These are phyloP conservation scores for Chrysolina oricalcia DNA, from an alignment of 2,888 invertebrate species.

Conservation along the genomic window DNA sequence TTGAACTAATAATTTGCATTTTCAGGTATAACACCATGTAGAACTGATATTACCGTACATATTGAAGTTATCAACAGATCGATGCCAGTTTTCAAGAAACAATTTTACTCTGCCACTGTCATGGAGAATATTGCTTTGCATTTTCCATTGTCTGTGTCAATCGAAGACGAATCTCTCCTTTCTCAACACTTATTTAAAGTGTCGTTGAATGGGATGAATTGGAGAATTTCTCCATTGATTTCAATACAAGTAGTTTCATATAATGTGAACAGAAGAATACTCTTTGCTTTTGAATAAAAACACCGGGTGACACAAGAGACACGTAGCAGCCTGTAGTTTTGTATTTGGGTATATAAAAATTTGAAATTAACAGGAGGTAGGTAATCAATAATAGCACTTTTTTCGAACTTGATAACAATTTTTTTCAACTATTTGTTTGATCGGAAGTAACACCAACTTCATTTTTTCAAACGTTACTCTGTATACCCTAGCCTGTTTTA, in stretches of 20 bases:
- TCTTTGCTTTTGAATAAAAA: no score
- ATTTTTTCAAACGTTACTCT: no score
- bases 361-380: no score
- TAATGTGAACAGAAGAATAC: no score
- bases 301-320: no score
- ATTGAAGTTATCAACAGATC: conserved; percentile 90
- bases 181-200: conserved; percentile 93
- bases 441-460: no score
- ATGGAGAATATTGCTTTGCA: conserved; percentile 88
- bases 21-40: conserved; percentile 81
- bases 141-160: conserved; percentile 83
- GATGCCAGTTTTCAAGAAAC: conserved; percentile 93
- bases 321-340: no score
- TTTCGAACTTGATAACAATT: no score
- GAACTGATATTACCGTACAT: conserved; percentile 82
- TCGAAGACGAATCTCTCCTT: conserved; percentile 91
- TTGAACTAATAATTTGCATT: not conserved
- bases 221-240: conserved; percentile 92
- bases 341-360: no score
- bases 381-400: no score
- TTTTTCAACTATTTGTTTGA: no score
- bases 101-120: conserved; percentile 86
- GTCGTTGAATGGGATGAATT: conserved; percentile 87
- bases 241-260: conserved; percentile 88
- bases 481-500: no score